These are phyloP conservation scores for Parelbella ahira DNA, from an alignment of 2,888 invertebrate genomes.

Conservation along the genomic window DNA sequence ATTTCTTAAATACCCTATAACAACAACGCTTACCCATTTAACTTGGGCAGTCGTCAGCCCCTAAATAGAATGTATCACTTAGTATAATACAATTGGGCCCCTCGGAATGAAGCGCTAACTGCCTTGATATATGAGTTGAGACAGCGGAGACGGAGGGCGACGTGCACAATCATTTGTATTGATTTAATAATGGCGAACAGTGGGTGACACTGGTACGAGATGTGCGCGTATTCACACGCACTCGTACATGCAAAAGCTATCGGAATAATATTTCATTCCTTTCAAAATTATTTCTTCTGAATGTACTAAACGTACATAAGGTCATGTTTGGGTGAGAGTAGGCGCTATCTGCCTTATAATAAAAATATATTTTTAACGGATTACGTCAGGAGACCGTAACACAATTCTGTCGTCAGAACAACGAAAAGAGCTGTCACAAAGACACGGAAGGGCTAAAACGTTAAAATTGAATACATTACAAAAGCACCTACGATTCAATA, in stretches of 20 bases:
- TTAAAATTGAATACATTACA: not conserved
- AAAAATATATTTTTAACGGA: too few relatives aligned
- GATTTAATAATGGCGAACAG: conserved; percentile 21
- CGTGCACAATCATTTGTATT: conserved; percentile 26
- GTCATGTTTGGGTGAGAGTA: too few relatives aligned
- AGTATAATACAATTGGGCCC: conserved; percentile 67
- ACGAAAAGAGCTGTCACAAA: too few relatives aligned
- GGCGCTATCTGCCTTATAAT: too few relatives aligned
- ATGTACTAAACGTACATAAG: too few relatives aligned
- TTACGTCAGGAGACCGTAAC: too few relatives aligned
- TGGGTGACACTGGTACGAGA: conserved; percentile 14
- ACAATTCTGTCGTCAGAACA: too few relatives aligned
- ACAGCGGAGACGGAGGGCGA: conserved; percentile 32
- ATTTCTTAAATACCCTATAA: conserved; percentile 11
- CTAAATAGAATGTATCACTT: conserved; percentile 66
- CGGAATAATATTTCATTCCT: too few relatives aligned
- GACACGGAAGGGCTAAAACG: too few relatives aligned
- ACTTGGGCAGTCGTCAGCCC: conserved; percentile 33
- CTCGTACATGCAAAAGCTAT: too few relatives aligned
- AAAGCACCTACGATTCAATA: conserved; percentile 41
- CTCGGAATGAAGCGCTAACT: conserved; percentile 44
- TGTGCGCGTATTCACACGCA: too few relatives aligned
- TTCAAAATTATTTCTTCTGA: too few relatives aligned
- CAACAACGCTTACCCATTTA: conserved; percentile 17
- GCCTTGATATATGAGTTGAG: conserved; percentile 39